Evolutionary conservation across 2,113 vertebrate species (phyloP), one percentile per base, ranked within the genome.

Genomic region (Brienomyrus longianalis): DNA sequence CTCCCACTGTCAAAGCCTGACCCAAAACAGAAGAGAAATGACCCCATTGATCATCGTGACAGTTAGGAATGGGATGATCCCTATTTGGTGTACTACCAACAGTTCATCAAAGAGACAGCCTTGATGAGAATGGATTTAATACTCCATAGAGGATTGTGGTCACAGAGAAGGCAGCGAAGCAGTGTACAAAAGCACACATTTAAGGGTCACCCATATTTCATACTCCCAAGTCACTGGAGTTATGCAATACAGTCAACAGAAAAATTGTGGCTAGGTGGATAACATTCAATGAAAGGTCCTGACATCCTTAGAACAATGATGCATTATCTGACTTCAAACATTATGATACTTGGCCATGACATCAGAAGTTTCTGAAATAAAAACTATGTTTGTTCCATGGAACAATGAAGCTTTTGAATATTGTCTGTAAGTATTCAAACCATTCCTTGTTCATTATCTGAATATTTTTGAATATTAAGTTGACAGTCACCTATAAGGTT

Each of bases 401-500:
- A 91, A 93, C 90, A 93, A 93, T 91, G 90, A 92, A 88, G 89
- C 91, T 91, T 93, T 93, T 92, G 86, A 91, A 85, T 45, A 88
- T 43, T 50, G 56, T 74, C 90, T 89, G 85, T 51, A 54, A 90
- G 89, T 19, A 83, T 87, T 80, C 31, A 31, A 70, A 70, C 62
- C 62, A 31, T 70, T 70, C 27, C 27, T 70, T 31, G 62, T 31
- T 70, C 27, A 31, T 70, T 70, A 70, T 70, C 62, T 89, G 39
- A 89, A 89, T 62, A 59, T 48, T 59, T 50, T 47, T 56, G 13
- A 89, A 89, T 51, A 23, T 62, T 62, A 88, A 35, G 13, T 43
- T 21, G 31, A 54, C 21, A 54, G 83, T 66, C 23, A 84, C 80
- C 35, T 19, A 23, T 56, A 51, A 39, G 0, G 50, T 83, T 83